Evolutionary conservation across 2,888 invertebrate species (phyloP).

Genomic region (Chromoteleia sp.): DNA sequence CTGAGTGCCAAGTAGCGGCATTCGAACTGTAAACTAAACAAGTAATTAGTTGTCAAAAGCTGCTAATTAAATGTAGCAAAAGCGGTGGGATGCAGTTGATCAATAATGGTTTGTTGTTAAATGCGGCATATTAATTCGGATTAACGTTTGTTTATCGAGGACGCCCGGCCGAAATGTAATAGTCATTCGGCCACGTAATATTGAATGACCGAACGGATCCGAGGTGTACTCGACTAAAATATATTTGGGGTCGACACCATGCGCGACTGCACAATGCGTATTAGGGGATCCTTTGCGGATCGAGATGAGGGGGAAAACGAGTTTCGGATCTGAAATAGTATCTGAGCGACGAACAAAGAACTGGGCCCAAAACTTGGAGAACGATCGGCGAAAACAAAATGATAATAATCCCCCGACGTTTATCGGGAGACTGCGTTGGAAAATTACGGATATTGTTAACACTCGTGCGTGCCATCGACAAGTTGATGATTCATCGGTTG

Average conservation of each 20-base stretch:
- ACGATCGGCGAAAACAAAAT: conserved; percentile 52
- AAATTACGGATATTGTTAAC: conserved; percentile 47
- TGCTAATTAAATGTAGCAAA: conserved; percentile 39
- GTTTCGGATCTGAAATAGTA: conserved; percentile 66
- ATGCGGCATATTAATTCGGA: conserved; percentile 62
- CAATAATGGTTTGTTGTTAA: conserved; percentile 57
- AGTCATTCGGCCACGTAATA: conserved; percentile 67
- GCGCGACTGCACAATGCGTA: conserved; percentile 69
- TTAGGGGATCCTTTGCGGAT: conserved; percentile 70
- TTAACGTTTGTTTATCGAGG: conserved; percentile 64
- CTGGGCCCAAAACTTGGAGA: conserved; percentile 26
- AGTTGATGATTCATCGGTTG: conserved; percentile 9
- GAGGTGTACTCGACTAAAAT: conserved; percentile 72
- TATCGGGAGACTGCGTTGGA: conserved; percentile 31
- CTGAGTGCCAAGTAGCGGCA: background rate
- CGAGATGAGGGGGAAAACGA: conserved; percentile 67
- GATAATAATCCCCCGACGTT: conserved; percentile 29
- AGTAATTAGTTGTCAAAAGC: conserved; percentile 40
- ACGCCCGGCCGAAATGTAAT: conserved; percentile 60
- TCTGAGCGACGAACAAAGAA: conserved; percentile 59
- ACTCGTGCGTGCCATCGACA: background rate
- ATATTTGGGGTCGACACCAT: conserved; percentile 73
- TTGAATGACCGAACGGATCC: conserved; percentile 73
- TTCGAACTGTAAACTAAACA: conserved; percentile 13
- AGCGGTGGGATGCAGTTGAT: conserved; percentile 28